Base-by-base conservation (phyloP, 2,888 invertebrate genomes). In the Tiliacea aurago region DNA sequence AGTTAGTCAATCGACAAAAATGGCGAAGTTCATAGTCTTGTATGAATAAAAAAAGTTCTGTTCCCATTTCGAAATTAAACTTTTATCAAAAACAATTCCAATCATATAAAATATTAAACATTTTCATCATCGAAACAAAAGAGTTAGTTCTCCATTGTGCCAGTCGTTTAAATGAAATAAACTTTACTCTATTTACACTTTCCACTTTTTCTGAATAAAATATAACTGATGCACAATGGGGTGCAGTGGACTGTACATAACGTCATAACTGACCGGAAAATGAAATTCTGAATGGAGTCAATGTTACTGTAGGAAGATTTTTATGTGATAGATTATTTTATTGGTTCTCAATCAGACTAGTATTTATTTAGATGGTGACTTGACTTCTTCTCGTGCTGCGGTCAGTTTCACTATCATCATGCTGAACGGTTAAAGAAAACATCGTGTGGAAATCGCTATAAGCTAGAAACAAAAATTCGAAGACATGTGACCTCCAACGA, bases 161-260 rank as follows among this genome's bases (percentile, higher is more conserved):
- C 15, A 56, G 28, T 59, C 9, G 3, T 51, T 33, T 43, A 51
- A 23, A 7, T 28, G 18, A 20, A 74, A 67, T 53, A 77, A 67
- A 49, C 15, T 53, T 47, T 33, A 47, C 0, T 47, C 4, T 47
- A 41, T 64, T 53, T 47, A 64, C n/a, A 64, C 20, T 41, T 28
- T 18, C 9, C 47, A 61, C 13, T 43, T 61, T 63, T 59, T 45
- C 23, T 43, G 28, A 64, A 70, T 64, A 53, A 78, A 70, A 75
- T 74, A 74, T 67, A 53, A 23, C 37, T 23, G 33, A 53, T 64
- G 41, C 33, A 70, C 51, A 65, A 18, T 61, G 33, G 18, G 20
- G 15, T 6, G 47, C 64, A 49, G n/a, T 49, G 41, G 23, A 71
- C 18, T 71, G 59, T n/a, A 69, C 20, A 20, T 33, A 70, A 43